These are phyloP conservation scores for Cairina moschata DNA, from an alignment of 2,113 vertebrate species.

Conservation along the genomic window DNA sequence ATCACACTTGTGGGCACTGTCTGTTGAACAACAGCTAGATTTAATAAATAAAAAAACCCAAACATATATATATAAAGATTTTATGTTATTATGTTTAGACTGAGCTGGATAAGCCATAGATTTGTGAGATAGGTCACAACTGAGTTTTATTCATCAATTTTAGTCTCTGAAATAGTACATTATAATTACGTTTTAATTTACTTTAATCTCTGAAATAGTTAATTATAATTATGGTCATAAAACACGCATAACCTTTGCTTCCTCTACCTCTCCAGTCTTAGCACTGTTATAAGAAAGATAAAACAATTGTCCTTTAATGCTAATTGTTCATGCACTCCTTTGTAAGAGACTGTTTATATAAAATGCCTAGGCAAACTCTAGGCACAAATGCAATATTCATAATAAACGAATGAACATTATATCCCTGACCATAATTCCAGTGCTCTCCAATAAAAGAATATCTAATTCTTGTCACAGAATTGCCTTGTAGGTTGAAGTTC, in stretches of 20 bases:
- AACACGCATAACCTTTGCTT: constrained; percentile 26
- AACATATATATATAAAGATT: neutral
- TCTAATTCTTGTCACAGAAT: constrained; percentile 39
- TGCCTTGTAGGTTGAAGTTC: constrained; percentile 38
- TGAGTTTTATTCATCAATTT: constrained; percentile 11
- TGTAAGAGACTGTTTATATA: constrained; percentile 1
- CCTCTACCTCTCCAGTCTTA: neutral
- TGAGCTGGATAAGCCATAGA: neutral
- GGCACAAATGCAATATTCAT: neutral
- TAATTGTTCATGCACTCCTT: constrained; percentile 17
- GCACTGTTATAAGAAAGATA: constrained; percentile 9
- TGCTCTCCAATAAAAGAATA: constrained; percentile 15
- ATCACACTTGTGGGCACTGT: neutral
- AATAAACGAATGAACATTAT: constrained; percentile 9
- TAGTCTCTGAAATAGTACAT: constrained; percentile 44
- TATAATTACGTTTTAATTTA: constrained; percentile 42
- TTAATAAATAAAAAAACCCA: neutral
- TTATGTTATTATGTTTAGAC: neutral
- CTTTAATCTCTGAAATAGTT: constrained; percentile 41
- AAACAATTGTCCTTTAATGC: constrained; percentile 44
- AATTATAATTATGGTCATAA: constrained; percentile 54
- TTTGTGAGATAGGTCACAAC: constrained; percentile 8
- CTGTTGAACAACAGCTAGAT: neutral
- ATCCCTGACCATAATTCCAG: neutral
- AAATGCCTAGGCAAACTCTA: neutral